Evolutionary conservation across 2,797 vertebrate species (phyloP), one percentile per base, ranked within the genome.

Genomic region (Oreochromis mossambicus): DNA sequence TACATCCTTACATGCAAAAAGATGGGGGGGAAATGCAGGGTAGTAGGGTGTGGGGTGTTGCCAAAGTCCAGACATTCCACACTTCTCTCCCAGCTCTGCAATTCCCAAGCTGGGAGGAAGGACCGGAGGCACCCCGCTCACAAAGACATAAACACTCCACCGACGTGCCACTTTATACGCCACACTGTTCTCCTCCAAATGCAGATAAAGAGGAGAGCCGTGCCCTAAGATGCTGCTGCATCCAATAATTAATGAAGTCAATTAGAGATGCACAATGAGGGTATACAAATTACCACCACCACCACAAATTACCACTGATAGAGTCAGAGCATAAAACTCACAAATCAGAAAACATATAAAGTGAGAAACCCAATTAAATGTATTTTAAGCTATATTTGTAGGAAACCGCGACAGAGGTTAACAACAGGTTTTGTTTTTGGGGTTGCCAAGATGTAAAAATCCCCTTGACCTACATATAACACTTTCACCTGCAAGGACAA

Each of bases 21-120:
- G 41, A 26, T n/a, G 11, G 21, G 14, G 21, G 14, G 21, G 29
- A 17, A 56, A 77, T 13, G 19, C 51, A 55, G 73, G 79, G 43
- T 26, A 83, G 58, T 79, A 56, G 24, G 21, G 66, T 15, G 66
- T n/a, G 52, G 75, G 50, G 81, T 77, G 3, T 5, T 81, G 87
- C 86, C 82, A 89, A 88, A 82, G 61, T 41, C 81, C 86, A 89
- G 81, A 87, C 86, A 91, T 94, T 92, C 91, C 89, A 80, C 87
- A 89, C 81, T 73, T 86, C 51, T 77, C 38, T 83, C 73, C 46
- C 52, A 88, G 81, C 83, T 88, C 82, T 58, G 79, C 54, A 78
- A 90, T 89, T 92, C 86, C 83, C 63, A 83, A 77, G 41, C 73
- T 81, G 84, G 36, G 82, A 84, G 82, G 87, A 87, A 89, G 56